A percentile compares a stretch with the other conserved stretches of the same genome.
Evolutionary conservation across 2,113 vertebrate genomes (phyloP).

Genomic region (Grus americana): DNA sequence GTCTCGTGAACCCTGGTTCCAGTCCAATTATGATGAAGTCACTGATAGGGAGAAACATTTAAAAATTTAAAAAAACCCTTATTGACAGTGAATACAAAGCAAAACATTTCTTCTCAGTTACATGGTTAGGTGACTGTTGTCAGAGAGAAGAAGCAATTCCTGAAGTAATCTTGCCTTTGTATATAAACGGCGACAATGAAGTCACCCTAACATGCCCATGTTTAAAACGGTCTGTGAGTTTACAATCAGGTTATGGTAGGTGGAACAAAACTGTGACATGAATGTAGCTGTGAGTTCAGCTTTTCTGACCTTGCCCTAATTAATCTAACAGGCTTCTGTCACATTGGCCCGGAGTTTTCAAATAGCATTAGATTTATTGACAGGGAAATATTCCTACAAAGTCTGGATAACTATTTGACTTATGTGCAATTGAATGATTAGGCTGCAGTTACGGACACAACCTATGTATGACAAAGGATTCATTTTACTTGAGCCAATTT

Average conservation of each 20-base stretch:
- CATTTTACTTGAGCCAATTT: slow-evolving; percentile 64
- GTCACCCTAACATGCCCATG: background rate
- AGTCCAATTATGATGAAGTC: background rate
- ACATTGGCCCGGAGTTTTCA: slow-evolving; percentile 3
- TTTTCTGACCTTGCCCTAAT: slow-evolving; percentile 31
- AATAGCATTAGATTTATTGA: slow-evolving; percentile 57
- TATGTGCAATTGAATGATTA: slow-evolving; percentile 64
- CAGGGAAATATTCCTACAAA: slow-evolving; percentile 50
- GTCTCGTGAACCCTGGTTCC: background rate
- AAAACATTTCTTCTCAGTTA: background rate
- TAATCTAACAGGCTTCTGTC: slow-evolving; percentile 44
- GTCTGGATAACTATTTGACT: slow-evolving; percentile 56
- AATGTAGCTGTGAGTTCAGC: slow-evolving; percentile 30
- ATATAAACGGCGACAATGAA: background rate
- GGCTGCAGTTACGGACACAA: slow-evolving; percentile 52
- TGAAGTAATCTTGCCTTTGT: background rate
- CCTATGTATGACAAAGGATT: slow-evolving; percentile 70
- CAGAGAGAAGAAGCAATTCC: background rate
- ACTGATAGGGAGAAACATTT: background rate
- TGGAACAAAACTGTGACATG: slow-evolving; percentile 22
- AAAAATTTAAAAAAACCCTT: background rate
- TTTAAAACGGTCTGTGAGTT: background rate
- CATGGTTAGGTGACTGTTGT: background rate
- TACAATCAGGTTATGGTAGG: background rate
- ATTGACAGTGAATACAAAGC: background rate